Base-by-base conservation (phyloP, 2,113 vertebrate species). In the Columba livia region DNA sequence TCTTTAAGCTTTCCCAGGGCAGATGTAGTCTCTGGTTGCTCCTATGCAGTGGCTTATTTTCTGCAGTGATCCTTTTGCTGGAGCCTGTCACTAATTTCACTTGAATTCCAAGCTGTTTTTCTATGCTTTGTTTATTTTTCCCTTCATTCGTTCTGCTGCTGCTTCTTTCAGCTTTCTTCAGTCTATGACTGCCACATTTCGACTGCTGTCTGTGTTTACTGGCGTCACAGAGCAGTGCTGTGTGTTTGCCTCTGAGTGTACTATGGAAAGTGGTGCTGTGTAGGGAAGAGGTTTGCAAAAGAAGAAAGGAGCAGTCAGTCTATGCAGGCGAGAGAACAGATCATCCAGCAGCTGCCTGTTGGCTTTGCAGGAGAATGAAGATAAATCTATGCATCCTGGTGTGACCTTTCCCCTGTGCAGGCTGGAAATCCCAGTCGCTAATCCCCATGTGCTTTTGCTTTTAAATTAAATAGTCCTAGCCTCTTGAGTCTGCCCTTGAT, bases 371-470 rank as follows among this genome's bases (percentile, higher is more conserved):
- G 44, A 82, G 78, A 75, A 44, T 53, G 53, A 75, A 94, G 70
- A 82, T 85, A 92, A 87, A 90, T 13, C 44, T 79, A 31, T 23
- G 72, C 57, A 85, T 92, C 61, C 61, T 56, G 25, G 25, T 75
- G n/a, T 87, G 80, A 89, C 66, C 84, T 94, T 84, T 75, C 21
- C 16, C 29, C 36, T 56, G 16, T 50, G 15, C 50, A 66, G 70
- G 40, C 66, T 84, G 42, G 47, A 90, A 79, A 83, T 93, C 72
- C n/a, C 87, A 85, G 6, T 94, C 73, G 5, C 1, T 91, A 94
- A 89, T 94, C 84, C 93, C 62, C 9, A 2, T 54, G 51, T 81
- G 47, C 18, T 95, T 97, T 92, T 91, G 78, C 66, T 91, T 94
- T 96, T 89, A 93, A 79, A 70, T 69, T 80, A 82, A 88, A 69